Evolutionary conservation across 2,113 vertebrate genomes (phyloP).

Genomic region (Cephalopholis sonnerati): DNA sequence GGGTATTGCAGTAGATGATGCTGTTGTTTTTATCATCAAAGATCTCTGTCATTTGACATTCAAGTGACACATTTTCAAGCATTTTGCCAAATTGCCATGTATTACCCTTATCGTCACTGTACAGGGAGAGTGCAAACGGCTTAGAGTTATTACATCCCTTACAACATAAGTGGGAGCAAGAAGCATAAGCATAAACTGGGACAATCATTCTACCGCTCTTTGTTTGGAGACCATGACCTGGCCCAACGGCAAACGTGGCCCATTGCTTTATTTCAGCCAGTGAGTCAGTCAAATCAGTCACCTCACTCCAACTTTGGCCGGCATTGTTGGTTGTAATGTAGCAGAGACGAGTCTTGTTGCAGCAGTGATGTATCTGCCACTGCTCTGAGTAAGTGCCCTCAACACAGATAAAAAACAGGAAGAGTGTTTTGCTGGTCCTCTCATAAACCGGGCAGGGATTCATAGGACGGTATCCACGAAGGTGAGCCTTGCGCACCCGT

Average conservation of each 20-base stretch:
- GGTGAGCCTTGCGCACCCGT: background rate
- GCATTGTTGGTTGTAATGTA: background rate
- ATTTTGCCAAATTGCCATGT: background rate
- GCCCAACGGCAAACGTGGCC: constrained; percentile 36
- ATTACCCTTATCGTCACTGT: background rate
- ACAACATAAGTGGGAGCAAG: background rate
- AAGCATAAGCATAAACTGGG: background rate
- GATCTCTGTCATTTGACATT: constrained; percentile 37
- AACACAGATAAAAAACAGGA: constrained; percentile 49
- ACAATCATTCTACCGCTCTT: constrained; percentile 12
- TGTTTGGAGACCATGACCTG: constrained; percentile 42
- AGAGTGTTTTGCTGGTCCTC: background rate
- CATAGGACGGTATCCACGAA: constrained; percentile 1
- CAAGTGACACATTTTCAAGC: background rate
- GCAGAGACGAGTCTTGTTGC: constrained; percentile 33
- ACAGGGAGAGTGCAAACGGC: background rate
- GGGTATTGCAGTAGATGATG: constrained; percentile 15
- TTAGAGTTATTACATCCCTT: fast-evolving
- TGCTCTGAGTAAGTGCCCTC: background rate
- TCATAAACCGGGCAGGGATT: constrained; percentile 39
- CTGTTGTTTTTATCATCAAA: background rate
- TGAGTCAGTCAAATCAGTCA: background rate
- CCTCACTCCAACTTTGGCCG: constrained; percentile 13
- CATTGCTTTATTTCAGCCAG: background rate
- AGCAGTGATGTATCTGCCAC: fast-evolving